Conservation (phyloP, 1,140 invertebrate species). For the Diabrotica undecimpunctata region DNA sequence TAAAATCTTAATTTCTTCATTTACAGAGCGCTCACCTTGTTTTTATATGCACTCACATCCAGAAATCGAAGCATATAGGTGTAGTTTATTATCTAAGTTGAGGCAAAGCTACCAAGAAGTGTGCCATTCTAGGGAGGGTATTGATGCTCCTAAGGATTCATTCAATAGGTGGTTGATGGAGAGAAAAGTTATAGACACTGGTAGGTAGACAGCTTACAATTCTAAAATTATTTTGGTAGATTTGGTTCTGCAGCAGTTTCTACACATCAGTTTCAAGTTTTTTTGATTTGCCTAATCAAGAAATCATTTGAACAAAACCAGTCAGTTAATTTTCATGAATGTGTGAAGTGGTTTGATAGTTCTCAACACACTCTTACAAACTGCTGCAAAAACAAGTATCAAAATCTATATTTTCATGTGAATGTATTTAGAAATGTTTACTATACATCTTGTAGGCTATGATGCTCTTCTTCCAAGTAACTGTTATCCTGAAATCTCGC, state of each 20-base stretch:
- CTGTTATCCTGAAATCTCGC: constrained; percentile 88
- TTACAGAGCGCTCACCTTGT: constrained; percentile 70
- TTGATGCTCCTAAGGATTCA: constrained; percentile 93
- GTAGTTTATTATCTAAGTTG: constrained; percentile 75
- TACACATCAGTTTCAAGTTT: too few species aligned
- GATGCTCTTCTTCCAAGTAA: constrained; percentile 88
- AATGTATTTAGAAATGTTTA: not conserved
- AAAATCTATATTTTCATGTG: not conserved
- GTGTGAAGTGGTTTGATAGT: too few species aligned
- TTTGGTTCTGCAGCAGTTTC: not conserved
- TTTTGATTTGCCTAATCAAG: too few species aligned
- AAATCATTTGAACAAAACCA: too few species aligned
- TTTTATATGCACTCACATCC: constrained; percentile 89
- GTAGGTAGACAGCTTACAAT: constrained; percentile 17
- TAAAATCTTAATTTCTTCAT: not conserved
- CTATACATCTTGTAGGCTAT: constrained; percentile 52
- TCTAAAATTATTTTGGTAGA: not conserved
- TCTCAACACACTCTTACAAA: too few species aligned
- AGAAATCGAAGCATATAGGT: constrained; percentile 81
- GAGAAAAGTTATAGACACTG: constrained; percentile 83
- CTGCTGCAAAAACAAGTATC: not conserved
- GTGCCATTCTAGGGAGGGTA: constrained; percentile 88
- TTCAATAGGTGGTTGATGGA: constrained; percentile 97
- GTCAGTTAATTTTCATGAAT: too few species aligned
- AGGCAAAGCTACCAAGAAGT: constrained; percentile 90